Percentiles rank a stretch among this genome's conserved stretches.
phyloP scores from a whole-genome alignment of 2,888 invertebrate species.

The Diaphora mendica region DNA sequence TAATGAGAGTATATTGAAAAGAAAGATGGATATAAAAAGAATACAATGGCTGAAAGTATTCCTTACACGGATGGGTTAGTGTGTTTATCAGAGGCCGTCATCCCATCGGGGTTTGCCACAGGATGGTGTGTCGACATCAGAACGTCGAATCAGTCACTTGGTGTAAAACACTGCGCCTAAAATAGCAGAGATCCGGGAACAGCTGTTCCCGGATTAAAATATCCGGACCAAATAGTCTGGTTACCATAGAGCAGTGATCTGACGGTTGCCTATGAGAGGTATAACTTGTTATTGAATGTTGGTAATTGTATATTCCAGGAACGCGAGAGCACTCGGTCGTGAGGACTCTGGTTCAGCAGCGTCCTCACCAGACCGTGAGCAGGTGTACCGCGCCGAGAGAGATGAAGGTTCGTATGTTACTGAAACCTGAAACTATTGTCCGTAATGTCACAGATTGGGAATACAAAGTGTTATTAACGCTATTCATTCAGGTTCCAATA shows the following conservation, averaged over 20 bases:
- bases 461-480: too few species aligned
- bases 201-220: too few species aligned
- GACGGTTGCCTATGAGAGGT: not conserved
- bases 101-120: too few species aligned
- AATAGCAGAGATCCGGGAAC: too few species aligned
- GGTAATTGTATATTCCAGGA: constrained; percentile 47
- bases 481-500: too few species aligned
- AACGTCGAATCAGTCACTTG: too few species aligned
- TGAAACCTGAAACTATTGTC: not conserved
- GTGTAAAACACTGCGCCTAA: too few species aligned
- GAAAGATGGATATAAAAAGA: not conserved
- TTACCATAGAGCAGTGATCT: not conserved
- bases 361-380: constrained; percentile 79
- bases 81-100: too few species aligned
- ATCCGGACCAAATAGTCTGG: not conserved
- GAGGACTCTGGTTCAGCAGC: constrained; percentile 81
- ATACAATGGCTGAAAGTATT: too few species aligned
- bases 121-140: too few species aligned
- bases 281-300: not conserved
- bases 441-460: too few species aligned
- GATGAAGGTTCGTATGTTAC: constrained; percentile 66
- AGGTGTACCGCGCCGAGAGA: constrained; percentile 61
- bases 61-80: too few species aligned
- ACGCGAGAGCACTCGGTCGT: constrained; percentile 60
- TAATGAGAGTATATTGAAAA: not conserved